These are phyloP conservation scores for Myrmecobius fasciatus DNA, from an alignment of 2,113 vertebrate species.

Conservation along the genomic window DNA sequence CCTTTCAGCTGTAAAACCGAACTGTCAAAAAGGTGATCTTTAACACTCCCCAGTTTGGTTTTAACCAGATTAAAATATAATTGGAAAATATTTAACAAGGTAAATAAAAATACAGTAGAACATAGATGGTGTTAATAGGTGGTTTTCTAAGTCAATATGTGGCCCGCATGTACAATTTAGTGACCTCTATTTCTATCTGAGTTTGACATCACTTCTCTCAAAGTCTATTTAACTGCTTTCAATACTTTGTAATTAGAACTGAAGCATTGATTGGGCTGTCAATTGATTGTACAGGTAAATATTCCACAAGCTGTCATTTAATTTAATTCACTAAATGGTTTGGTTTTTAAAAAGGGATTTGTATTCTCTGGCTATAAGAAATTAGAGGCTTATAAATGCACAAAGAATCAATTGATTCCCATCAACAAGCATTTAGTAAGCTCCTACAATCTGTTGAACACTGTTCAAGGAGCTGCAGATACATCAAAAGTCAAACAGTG, in stretches of 20 bases:
- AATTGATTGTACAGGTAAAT: background rate
- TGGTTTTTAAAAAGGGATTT: background rate
- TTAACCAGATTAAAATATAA: background rate
- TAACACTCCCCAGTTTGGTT: background rate
- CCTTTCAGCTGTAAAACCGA: background rate
- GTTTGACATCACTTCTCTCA: background rate
- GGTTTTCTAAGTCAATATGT: background rate
- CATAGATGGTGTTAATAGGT: background rate
- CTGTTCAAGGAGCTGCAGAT: background rate
- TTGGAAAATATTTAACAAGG: background rate
- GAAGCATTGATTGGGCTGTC: background rate
- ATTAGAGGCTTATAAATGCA: background rate
- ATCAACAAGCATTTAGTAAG: background rate
- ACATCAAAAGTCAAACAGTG: background rate
- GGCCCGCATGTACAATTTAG: background rate
- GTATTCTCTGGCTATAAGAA: background rate
- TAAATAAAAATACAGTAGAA: background rate
- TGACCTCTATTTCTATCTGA: background rate
- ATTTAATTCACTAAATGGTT: background rate
- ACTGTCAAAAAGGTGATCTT: background rate
- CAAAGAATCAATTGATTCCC: background rate
- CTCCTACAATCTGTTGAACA: background rate
- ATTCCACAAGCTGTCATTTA: background rate
- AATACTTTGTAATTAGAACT: background rate
- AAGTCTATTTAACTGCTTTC: background rate